These are phyloP conservation scores for Hemicentrotus pulcherrimus DNA, from an alignment of 35 echinoderm and acorn worm species.

Conservation along the genomic window DNA sequence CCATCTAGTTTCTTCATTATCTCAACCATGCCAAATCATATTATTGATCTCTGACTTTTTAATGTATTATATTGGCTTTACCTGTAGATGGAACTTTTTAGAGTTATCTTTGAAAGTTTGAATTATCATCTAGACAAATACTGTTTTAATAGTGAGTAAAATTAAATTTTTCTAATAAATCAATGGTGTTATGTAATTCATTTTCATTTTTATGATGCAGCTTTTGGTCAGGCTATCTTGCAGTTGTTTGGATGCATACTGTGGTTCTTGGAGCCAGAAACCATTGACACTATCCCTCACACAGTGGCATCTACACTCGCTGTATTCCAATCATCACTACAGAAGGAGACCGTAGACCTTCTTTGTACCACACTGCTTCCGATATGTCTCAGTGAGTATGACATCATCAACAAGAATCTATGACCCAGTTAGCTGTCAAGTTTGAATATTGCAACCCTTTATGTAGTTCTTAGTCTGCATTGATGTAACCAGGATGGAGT, in stretches of 20 bases:
- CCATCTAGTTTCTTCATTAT: too few relatives aligned
- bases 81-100: too few relatives aligned
- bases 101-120: too few relatives aligned
- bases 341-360: constrained; percentile 84
- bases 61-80: too few relatives aligned
- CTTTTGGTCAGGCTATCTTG: constrained; percentile 89
- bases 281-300: constrained; percentile 88
- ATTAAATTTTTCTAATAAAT: not conserved
- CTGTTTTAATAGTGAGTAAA: not conserved
- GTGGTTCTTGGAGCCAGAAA: constrained; percentile 96
- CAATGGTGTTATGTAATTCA: not conserved
- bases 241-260: constrained; percentile 90
- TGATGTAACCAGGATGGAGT: too few relatives aligned
- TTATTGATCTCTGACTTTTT: too few relatives aligned
- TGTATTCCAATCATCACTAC: constrained; percentile 78
- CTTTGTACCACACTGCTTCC: constrained; percentile 86
- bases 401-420: not conserved
- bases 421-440: not conserved
- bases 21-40: too few relatives aligned
- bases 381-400: constrained; percentile 86
- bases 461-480: too few relatives aligned
- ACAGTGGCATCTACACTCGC: constrained; percentile 93
- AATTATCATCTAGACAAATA: not conserved
- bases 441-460: not conserved
- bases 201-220: constrained; percentile 58